These are phyloP conservation scores for Penelope pileata DNA, from an alignment of 2,113 vertebrate species.

Conservation along the genomic window DNA sequence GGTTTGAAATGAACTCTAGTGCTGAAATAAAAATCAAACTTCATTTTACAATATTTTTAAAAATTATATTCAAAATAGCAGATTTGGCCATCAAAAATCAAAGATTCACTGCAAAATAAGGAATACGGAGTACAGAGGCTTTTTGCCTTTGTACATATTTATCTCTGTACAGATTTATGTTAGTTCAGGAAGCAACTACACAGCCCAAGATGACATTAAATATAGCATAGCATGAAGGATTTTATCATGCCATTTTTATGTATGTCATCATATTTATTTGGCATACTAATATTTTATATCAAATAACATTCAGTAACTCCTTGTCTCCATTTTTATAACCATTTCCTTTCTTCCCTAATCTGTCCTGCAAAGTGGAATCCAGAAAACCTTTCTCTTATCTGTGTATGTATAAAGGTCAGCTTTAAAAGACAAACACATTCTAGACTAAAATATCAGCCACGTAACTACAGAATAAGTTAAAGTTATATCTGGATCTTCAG, in stretches of 20 bases:
- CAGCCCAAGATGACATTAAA: not conserved
- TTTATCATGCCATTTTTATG: conserved; percentile 5
- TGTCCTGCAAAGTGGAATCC: not conserved
- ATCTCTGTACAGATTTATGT: not conserved
- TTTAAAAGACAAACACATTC: not conserved
- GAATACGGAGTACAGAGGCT: not conserved
- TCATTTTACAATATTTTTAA: no score
- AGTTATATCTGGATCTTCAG: not conserved
- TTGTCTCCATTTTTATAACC: not conserved
- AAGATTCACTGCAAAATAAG: not conserved
- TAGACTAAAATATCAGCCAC: not conserved
- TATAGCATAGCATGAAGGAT: not conserved
- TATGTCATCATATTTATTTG: not conserved
- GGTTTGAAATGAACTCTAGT: not conserved
- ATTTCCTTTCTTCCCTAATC: not conserved
- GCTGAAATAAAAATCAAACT: not conserved
- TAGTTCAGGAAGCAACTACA: not conserved
- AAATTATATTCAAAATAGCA: not conserved
- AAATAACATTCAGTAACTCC: not conserved
- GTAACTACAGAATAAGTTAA: not conserved
- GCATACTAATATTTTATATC: not conserved
- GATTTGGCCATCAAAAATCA: not conserved
- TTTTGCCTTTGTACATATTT: not conserved
- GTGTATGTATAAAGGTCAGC: not conserved
- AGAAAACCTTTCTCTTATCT: not conserved